Percentiles rank a stretch among this genome's conserved stretches.
Evolutionary conservation across 1,140 invertebrate genomes (phyloP).

Genomic region (Drosophila aff.): DNA sequence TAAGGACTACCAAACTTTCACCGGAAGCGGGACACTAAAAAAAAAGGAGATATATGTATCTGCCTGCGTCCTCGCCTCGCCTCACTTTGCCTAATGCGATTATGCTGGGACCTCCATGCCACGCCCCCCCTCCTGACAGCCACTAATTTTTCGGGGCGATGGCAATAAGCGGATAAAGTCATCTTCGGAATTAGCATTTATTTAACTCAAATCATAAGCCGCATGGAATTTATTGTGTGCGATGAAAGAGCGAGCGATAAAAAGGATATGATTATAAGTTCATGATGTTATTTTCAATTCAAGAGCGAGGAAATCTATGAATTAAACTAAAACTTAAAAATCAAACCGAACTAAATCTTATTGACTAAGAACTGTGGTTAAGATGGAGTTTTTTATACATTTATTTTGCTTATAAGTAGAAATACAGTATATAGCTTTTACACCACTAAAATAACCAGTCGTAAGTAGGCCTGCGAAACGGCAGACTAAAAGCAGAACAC

Average conservation of each 20-base stretch:
- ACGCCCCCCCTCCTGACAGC: neutral
- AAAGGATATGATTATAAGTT: neutral
- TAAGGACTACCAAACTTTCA: conserved; percentile 29
- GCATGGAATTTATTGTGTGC: neutral
- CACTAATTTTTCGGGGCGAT: conserved; percentile 10
- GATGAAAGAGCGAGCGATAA: neutral
- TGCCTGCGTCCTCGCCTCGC: neutral
- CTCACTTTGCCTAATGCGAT: conserved; percentile 71
- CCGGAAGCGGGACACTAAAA: conserved; percentile 26
- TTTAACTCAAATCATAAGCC: conserved; percentile 11
- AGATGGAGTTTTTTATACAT: neutral
- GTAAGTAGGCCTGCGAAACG: neutral
- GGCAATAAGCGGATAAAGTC: conserved; percentile 12
- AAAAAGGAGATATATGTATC: neutral
- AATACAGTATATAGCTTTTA: neutral
- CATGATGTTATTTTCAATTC: neutral
- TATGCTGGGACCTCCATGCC: conserved; percentile 30
- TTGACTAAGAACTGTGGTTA: neutral
- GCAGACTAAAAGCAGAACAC: neutral
- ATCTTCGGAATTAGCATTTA: conserved; percentile 16
- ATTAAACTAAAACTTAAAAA: neutral
- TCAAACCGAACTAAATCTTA: neutral
- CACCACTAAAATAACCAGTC: neutral
- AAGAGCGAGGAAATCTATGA: neutral
- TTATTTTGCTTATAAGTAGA: neutral